These are phyloP conservation scores for Australoheros facetus DNA, from an alignment of 2,797 vertebrate genomes.

Conservation along the genomic window DNA sequence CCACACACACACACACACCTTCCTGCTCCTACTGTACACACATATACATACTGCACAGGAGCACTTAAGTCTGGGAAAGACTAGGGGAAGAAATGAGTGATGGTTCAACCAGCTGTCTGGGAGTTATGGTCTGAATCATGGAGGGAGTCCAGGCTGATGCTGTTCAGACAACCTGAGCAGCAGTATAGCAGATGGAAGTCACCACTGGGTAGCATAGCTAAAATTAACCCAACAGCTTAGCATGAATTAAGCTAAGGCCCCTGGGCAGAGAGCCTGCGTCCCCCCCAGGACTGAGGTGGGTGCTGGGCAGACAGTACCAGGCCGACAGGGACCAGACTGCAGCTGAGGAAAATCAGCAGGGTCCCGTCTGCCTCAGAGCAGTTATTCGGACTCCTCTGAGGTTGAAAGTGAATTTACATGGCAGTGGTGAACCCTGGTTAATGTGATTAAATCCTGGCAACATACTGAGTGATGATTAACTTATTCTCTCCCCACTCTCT, in stretches of 20 bases:
- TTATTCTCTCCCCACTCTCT: slow-evolving; percentile 74
- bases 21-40: slow-evolving; percentile 52
- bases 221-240: slow-evolving; percentile 64
- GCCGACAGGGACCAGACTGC: slow-evolving; percentile 24
- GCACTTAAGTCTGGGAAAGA: slow-evolving; percentile 35
- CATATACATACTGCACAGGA: slow-evolving; percentile 45
- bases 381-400: slow-evolving; percentile 54
- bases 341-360: slow-evolving; percentile 49
- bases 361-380: slow-evolving; percentile 30
- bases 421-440: slow-evolving; percentile 68
- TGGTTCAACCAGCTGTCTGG: slow-evolving; percentile 63
- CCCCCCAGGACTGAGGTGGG: slow-evolving; percentile 47
- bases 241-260: slow-evolving; percentile 56
- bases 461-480: slow-evolving; percentile 78
- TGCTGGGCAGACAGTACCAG: slow-evolving; percentile 36
- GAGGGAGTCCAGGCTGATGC: slow-evolving; percentile 54
- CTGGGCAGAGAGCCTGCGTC: slow-evolving; percentile 43
- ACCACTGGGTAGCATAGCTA: slow-evolving; percentile 50
- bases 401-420: slow-evolving; percentile 73
- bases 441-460: slow-evolving; percentile 77
- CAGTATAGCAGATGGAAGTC: slow-evolving; percentile 64
- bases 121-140: slow-evolving; percentile 47
- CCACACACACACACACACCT: slow-evolving; percentile 11
- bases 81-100: slow-evolving; percentile 56
- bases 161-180: slow-evolving; percentile 58